Evolutionary conservation across 1,140 invertebrate species (phyloP).

Genomic region (Panagrolaimus sp.): DNA sequence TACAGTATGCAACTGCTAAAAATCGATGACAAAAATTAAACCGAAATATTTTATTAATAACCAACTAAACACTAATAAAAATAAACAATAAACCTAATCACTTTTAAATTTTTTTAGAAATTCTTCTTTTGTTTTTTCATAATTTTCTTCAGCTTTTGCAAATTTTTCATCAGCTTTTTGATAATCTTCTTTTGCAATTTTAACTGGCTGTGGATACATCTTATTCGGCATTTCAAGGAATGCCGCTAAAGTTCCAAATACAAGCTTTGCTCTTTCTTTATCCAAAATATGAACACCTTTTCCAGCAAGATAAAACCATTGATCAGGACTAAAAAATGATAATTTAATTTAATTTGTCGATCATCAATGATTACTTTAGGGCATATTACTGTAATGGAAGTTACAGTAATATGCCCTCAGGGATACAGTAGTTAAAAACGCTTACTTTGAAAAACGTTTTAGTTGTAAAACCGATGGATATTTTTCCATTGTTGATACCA

Average conservation of each 20-base stretch:
- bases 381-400: too few species aligned
- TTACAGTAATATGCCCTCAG: too few species aligned
- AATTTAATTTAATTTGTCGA: slow-evolving; percentile 5
- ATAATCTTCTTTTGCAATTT: too few species aligned
- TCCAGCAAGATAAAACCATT: not conserved
- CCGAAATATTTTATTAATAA: not conserved
- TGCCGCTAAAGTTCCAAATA: not conserved
- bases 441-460: too few species aligned
- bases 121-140: too few species aligned
- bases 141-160: too few species aligned
- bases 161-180: too few species aligned
- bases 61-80: not conserved
- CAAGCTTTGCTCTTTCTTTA: slow-evolving; percentile 1
- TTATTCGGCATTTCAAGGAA: not conserved
- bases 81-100: not conserved
- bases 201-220: too few species aligned
- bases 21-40: too few species aligned
- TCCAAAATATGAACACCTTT: slow-evolving; percentile 16
- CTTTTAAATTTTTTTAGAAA: not conserved
- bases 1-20: not conserved
- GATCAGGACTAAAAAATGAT: not conserved
- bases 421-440: too few species aligned
- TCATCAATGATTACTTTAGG: too few species aligned
- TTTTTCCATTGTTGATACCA: not conserved
- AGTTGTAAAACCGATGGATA: too few species aligned